Evolutionary conservation across 2,888 invertebrate genomes (phyloP), one percentile per base, ranked within the genome.

Genomic region (Caenorhabditis doughertyi): DNA sequence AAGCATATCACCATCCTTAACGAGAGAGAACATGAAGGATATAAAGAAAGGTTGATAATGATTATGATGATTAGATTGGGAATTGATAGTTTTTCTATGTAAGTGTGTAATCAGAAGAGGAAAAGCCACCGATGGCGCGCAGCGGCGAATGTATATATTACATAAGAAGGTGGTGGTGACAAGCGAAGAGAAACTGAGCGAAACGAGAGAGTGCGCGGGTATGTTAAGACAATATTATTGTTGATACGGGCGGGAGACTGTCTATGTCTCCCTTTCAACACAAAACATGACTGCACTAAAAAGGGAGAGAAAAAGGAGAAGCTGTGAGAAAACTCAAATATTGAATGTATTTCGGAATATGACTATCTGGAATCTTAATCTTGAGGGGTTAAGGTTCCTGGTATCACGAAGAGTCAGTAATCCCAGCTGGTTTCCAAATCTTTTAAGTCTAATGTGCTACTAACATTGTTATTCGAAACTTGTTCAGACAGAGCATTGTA

Each of bases 171-270:
- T 67, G 67, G 76, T 67, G 74, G 56, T 58, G 76, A 76, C 76
- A 68, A 76, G 76, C 67, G 51, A 23, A 42, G 56, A 65, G 74
- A 65, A 58, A 58, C 58, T 58, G 74, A 58, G 35, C 56, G 60
- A 67, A 60, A 58, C 39, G 60, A 67, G 67, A 76, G 65, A 76
- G 74, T 74, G 74, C 73, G 73, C 73, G 73, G 73, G 62, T 64
- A 56, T 76, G 76, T 76, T 76, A 76, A 76, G 67, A 76, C 76
- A 76, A 76, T 76, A 76, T 76, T 76, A 76, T 76, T 76, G 76
- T 76, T 76, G 76, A 76, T 76, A 76, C 49, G 51, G 53, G 29
- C 58, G 64, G 58, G 58, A 58, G 76, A 76, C 67, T 29, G 73
- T 53, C 73, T 68, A 53, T 68, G 35, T 47, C 47, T 47, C 29